Conservation (phyloP, 1,140 invertebrate genomes). For the Musca domestica region DNA sequence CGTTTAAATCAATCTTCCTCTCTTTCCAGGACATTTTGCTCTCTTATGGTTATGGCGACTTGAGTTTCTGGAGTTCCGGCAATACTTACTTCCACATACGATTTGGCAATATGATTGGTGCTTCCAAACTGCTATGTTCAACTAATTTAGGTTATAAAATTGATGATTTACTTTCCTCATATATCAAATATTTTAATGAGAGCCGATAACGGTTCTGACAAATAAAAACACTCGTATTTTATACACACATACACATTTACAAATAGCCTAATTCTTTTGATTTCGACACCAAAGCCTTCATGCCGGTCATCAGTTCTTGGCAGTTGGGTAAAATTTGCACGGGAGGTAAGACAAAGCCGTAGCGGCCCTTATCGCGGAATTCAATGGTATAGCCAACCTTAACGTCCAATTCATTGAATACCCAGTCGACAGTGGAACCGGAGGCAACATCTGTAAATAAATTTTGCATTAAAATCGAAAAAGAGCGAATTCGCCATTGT, state of each 20-base stretch:
- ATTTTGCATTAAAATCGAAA: not conserved
- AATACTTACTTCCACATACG: slow-evolving; percentile 95
- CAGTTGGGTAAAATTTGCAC: slow-evolving; percentile 77
- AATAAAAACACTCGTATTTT: no score
- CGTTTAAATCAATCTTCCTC: no score
- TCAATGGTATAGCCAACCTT: slow-evolving; percentile 64
- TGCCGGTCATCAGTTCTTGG: slow-evolving; percentile 75
- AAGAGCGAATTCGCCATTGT: not conserved
- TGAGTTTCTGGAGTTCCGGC: slow-evolving; percentile 92
- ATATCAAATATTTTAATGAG: slow-evolving; percentile 59
- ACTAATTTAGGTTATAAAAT: slow-evolving; percentile 94
- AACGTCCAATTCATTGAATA: slow-evolving; percentile 59
- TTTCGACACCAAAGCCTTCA: slow-evolving; percentile 68
- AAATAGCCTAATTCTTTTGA: slow-evolving; percentile 37
- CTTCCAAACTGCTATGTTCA: slow-evolving; percentile 87
- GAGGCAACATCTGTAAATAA: slow-evolving; percentile 50
- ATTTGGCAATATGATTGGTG: slow-evolving; percentile 81
- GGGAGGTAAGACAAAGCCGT: slow-evolving; percentile 85
- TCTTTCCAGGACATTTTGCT: slow-evolving; percentile 71
- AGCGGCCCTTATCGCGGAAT: slow-evolving; percentile 71
- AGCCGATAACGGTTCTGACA: slow-evolving; percentile 3
- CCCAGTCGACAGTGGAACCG: slow-evolving; percentile 68
- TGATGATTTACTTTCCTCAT: slow-evolving; percentile 93
- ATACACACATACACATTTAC: not conserved
- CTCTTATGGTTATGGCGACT: slow-evolving; percentile 80